phyloP scores from a whole-genome alignment of 2,888 invertebrate species.

The Spodoptera littoralis region DNA sequence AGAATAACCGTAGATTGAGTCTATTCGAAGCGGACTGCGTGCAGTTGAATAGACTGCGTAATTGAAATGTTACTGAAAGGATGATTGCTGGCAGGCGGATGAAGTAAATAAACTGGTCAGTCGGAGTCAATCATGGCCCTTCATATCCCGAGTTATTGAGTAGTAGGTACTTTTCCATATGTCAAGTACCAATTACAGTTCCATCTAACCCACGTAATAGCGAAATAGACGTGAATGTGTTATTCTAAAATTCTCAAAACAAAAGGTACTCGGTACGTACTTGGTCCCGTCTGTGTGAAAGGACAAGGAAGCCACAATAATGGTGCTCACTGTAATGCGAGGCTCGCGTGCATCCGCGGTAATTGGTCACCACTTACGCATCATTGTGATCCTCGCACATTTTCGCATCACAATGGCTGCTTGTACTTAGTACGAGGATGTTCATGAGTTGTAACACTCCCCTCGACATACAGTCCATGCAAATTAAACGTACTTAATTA shows the following conservation, averaged over 20 bases:
- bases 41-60: conserved; percentile 6
- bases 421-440: background rate
- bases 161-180: background rate
- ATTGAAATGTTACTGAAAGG: conserved; percentile 14
- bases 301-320: conserved; percentile 12
- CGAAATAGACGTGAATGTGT: background rate
- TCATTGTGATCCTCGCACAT: conserved; percentile 24
- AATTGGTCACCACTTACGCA: conserved; percentile 32
- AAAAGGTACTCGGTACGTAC: conserved; percentile 17
- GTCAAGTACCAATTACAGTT: too few relatives aligned
- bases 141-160: background rate
- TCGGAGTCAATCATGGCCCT: conserved; percentile 10
- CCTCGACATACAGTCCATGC: background rate
- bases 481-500: conserved; percentile 1
- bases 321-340: conserved; percentile 9
- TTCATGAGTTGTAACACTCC: conserved; percentile 1
- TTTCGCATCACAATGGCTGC: conserved; percentile 6
- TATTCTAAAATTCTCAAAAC: background rate
- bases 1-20: conserved; percentile 2
- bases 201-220: too few relatives aligned
- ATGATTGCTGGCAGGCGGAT: conserved; percentile 2
- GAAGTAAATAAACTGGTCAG: conserved; percentile 10
- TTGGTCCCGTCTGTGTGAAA: conserved; percentile 1
- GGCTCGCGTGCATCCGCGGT: conserved; percentile 32
- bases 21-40: conserved; percentile 11